These are phyloP conservation scores for Pandemis corylana DNA, from an alignment of 2,888 invertebrate genomes.

Conservation along the genomic window DNA sequence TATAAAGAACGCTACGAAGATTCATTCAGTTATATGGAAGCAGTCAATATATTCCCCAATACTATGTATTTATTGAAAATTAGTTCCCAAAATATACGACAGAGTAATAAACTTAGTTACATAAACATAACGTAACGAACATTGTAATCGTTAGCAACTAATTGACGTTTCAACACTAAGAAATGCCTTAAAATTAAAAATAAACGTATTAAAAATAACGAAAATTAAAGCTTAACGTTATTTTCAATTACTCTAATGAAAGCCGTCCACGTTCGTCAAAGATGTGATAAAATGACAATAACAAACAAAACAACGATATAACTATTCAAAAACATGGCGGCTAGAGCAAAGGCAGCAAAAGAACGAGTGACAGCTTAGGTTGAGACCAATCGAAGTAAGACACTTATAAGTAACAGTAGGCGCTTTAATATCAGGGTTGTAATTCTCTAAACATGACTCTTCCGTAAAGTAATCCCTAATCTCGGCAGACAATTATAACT, in stretches of 20 bases:
- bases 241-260: conserved; percentile 30
- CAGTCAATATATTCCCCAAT: conserved; percentile 17
- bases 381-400: not conserved
- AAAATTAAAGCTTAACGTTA: conserved; percentile 23
- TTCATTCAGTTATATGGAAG: conserved; percentile 16
- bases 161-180: conserved; percentile 12
- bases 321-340: not conserved
- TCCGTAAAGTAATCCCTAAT: too few species aligned
- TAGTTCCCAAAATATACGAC: conserved; percentile 4
- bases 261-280: conserved; percentile 35
- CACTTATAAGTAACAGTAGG: not conserved
- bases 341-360: not conserved
- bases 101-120: not conserved
- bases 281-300: conserved; percentile 42
- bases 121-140: not conserved
- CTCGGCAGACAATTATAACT: too few species aligned
- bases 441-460: too few species aligned
- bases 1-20: conserved; percentile 16
- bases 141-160: not conserved
- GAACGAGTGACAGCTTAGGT: not conserved
- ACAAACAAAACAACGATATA: conserved; percentile 24
- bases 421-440: not conserved
- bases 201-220: conserved; percentile 7
- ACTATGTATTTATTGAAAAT: not conserved
- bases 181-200: conserved; percentile 37